Conservation (phyloP, 2,888 invertebrate species). For the Epistrophe grossulariae region DNA sequence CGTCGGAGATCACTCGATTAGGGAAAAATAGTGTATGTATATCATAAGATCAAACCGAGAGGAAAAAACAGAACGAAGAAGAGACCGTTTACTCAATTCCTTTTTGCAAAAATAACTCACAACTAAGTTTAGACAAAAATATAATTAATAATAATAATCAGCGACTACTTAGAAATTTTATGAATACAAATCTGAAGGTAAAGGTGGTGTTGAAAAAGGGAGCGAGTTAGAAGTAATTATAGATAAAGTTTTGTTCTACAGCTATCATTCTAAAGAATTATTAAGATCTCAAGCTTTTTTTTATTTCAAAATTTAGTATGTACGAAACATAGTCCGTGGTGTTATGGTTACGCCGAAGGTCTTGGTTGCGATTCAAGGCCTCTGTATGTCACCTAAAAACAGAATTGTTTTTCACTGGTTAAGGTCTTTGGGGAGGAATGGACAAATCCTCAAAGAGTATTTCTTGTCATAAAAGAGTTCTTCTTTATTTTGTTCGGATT, state of each 20-base stretch:
- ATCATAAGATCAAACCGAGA: constrained; percentile 28
- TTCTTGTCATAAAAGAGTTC: too few relatives aligned
- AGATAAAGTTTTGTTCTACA: not conserved
- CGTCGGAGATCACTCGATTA: constrained; percentile 77
- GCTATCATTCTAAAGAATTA: not conserved
- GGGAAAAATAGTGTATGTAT: constrained; percentile 41
- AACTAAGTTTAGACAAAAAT: constrained; percentile 3
- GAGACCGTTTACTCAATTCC: constrained; percentile 34
- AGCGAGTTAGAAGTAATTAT: not conserved
- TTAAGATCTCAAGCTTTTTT: not conserved
- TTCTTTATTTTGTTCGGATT: too few relatives aligned
- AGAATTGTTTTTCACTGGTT: too few relatives aligned
- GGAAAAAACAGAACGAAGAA: constrained; percentile 3
- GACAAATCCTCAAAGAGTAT: too few relatives aligned
- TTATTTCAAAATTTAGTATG: too few relatives aligned
- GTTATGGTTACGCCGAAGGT: too few relatives aligned
- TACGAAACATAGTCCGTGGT: too few relatives aligned
- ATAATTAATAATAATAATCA: constrained; percentile 3
- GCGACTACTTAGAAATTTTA: constrained; percentile 28
- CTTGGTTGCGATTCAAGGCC: too few relatives aligned
- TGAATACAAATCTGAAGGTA: not conserved
- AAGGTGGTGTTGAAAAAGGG: not conserved
- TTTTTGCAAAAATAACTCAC: constrained; percentile 36
- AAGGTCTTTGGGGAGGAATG: too few relatives aligned
- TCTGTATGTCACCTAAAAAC: too few relatives aligned